Conservation (phyloP, 2,797 vertebrate genomes). For the Oceanodroma leucorhoa region DNA sequence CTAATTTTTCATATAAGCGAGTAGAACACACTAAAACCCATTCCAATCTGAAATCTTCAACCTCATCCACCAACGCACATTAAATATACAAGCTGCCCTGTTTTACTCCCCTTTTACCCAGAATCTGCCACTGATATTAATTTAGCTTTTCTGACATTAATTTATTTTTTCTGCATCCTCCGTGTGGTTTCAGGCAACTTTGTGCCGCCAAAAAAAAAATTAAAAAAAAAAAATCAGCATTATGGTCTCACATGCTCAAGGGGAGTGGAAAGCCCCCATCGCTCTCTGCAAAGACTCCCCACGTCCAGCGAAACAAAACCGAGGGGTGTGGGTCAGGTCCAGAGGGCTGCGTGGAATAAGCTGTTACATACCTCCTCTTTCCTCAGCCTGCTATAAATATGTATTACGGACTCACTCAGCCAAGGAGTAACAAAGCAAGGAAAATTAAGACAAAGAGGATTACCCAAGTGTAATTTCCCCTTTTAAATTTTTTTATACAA, state of each 20-base stretch:
- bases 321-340: background rate
- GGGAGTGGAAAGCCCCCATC: background rate
- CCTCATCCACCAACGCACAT: background rate
- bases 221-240: background rate
- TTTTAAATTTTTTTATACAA: conserved; percentile 31
- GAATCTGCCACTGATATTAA: background rate
- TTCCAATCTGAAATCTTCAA: background rate
- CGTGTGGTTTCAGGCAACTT: background rate
- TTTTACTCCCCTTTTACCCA: background rate
- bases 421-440: conserved; percentile 60
- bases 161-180: background rate
- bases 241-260: fast-evolving
- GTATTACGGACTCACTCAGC: background rate
- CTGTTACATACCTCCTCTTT: background rate
- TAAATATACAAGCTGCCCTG: background rate
- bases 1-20: background rate
- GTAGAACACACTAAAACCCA: background rate
- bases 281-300: background rate
- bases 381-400: conserved; percentile 38
- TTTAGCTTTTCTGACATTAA: background rate
- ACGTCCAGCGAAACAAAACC: background rate
- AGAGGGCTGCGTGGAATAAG: background rate
- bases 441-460: conserved; percentile 63
- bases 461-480: conserved; percentile 54
- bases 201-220: background rate